Percentiles rank a stretch among this genome's conserved stretches.
These are phyloP conservation scores for Drosophila falleni DNA, from an alignment of 2,888 invertebrate genomes.

Conservation along the genomic window DNA sequence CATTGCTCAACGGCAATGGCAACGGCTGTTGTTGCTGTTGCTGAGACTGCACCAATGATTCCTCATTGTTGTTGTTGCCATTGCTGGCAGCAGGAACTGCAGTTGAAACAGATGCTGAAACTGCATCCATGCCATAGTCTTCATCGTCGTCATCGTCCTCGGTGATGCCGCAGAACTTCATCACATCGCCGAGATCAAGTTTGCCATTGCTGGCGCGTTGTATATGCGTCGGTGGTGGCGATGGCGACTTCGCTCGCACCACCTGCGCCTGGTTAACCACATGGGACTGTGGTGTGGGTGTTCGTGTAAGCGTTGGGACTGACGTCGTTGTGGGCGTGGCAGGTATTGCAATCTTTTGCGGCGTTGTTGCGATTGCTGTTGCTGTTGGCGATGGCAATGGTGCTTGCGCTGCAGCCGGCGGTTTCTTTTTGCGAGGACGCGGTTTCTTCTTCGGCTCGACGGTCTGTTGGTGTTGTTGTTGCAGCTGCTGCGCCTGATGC, in stretches of 20 bases:
- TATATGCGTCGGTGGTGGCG: constrained; percentile 75
- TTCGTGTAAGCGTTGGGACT: constrained; percentile 30
- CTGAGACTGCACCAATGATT: constrained; percentile 33
- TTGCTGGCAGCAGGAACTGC: constrained; percentile 22
- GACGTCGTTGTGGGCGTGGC: constrained; percentile 40
- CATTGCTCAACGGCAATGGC: constrained; percentile 32
- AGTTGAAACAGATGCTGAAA: constrained; percentile 23
- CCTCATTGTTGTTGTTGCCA: constrained; percentile 31
- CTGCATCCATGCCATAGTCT: constrained; percentile 85
- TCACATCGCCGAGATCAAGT: constrained; percentile 90
- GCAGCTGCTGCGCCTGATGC: constrained; percentile 66
- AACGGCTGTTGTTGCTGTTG: not conserved
- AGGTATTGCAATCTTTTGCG: constrained; percentile 63
- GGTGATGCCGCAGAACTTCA: constrained; percentile 90
- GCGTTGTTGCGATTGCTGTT: constrained; percentile 28
- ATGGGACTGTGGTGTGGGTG: constrained; percentile 34
- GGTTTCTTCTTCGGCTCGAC: constrained; percentile 76
- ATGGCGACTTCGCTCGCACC: constrained; percentile 46
- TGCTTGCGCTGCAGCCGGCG: constrained; percentile 45
- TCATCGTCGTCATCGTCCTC: constrained; percentile 90
- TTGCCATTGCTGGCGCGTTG: constrained; percentile 85
- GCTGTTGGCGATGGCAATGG: constrained; percentile 25
- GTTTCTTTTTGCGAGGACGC: constrained; percentile 80
- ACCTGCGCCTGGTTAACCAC: constrained; percentile 10
- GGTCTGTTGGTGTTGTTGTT: constrained; percentile 50